Percentiles rank a stretch among this genome's conserved stretches.
Conservation (phyloP, 2,888 invertebrate genomes). For the Chloroclystis v-ata region DNA sequence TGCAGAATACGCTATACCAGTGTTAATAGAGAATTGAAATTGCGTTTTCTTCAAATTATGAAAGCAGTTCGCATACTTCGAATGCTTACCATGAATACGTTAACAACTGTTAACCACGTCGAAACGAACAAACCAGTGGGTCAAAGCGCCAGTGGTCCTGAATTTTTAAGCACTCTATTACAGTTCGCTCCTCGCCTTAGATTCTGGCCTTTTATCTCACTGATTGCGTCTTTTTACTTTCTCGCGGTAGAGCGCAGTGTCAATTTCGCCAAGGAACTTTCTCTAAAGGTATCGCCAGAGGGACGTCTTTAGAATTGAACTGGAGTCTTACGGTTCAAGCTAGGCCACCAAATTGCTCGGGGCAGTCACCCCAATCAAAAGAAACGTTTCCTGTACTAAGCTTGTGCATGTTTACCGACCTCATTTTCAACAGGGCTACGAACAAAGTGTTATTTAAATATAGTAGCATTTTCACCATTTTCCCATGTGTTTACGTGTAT, state of each 20-base stretch:
- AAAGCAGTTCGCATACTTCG: slow-evolving; percentile 12
- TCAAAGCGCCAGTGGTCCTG: slow-evolving; percentile 60
- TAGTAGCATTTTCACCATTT: too few species aligned
- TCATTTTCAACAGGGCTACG: too few species aligned
- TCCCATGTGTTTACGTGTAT: slow-evolving; percentile 8
- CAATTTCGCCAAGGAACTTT: slow-evolving; percentile 50
- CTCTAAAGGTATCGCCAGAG: slow-evolving; percentile 43
- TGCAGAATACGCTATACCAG: neutral
- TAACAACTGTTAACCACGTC: slow-evolving; percentile 33
- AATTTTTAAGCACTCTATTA: slow-evolving; percentile 73
- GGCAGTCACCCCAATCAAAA: slow-evolving; percentile 13
- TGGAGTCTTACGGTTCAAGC: slow-evolving; percentile 15
- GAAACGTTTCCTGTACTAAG: neutral
- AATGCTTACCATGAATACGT: slow-evolving; percentile 14
- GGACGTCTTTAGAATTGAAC: slow-evolving; percentile 31
- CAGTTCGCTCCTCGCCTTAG: slow-evolving; percentile 35
- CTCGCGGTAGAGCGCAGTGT: slow-evolving; percentile 47
- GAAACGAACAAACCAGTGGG: slow-evolving; percentile 44
- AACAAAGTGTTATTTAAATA: too few species aligned
- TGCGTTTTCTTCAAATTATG: slow-evolving; percentile 15
- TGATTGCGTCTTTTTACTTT: slow-evolving; percentile 74
- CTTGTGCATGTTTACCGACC: too few species aligned
- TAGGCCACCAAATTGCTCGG: slow-evolving; percentile 7
- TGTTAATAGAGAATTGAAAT: neutral
- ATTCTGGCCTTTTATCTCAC: slow-evolving; percentile 61